phyloP scores from a whole-genome alignment of 2,113 vertebrate species.

The Macrotus californicus region DNA sequence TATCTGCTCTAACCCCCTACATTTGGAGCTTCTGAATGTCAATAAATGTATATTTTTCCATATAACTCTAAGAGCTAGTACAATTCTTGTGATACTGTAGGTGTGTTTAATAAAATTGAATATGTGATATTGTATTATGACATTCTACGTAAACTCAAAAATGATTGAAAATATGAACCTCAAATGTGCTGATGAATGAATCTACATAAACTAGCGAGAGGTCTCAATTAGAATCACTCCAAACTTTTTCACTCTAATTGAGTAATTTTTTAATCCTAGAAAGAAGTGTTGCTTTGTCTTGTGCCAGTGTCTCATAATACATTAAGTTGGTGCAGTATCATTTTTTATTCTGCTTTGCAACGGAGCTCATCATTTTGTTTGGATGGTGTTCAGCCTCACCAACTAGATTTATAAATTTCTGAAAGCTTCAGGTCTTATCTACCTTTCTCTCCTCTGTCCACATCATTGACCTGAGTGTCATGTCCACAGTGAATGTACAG shows the following conservation, averaged over 20 bases:
- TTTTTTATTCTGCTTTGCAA: conserved; percentile 33
- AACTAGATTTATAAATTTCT: conserved; percentile 9
- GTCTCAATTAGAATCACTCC: conserved; percentile 11
- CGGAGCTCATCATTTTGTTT: conserved; percentile 31
- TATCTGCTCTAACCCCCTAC: not conserved
- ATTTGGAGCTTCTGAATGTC: not conserved
- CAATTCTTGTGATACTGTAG: not conserved
- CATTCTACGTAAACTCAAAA: conserved; percentile 22
- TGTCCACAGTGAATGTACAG: not conserved
- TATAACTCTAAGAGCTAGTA: not conserved
- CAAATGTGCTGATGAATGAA: not conserved
- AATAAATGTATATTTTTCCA: not conserved
- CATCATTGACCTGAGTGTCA: not conserved
- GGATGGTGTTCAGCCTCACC: not conserved
- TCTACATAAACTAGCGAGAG: not conserved
- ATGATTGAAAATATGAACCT: conserved; percentile 14
- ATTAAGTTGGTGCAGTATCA: not conserved
- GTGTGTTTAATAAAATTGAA: not conserved
- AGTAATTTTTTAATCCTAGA: conserved; percentile 28
- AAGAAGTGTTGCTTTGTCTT: conserved; percentile 25
- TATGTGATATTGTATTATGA: conserved; percentile 10
- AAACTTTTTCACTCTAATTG: not conserved
- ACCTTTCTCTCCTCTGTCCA: not conserved
- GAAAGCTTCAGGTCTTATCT: not conserved
- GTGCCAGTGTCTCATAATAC: not conserved